phyloP scores from a whole-genome alignment of 2,113 vertebrate genomes.

The Bubo scandiacus region DNA sequence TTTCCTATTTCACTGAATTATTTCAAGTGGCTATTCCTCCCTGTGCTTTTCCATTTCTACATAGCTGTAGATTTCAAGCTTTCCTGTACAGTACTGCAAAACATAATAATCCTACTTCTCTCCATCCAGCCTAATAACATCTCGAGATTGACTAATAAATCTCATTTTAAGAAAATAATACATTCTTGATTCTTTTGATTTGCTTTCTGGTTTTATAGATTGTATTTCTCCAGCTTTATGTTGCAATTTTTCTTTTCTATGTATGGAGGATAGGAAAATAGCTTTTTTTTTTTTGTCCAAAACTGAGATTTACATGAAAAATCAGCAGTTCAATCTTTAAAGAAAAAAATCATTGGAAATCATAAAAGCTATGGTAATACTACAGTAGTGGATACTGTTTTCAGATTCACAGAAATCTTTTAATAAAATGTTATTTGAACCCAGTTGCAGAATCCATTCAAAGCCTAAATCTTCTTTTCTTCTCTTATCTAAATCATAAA shows the following conservation, averaged over 20 bases:
- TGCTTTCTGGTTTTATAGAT: background rate
- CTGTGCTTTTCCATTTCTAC: slow-evolving; percentile 10
- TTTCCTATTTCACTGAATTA: background rate
- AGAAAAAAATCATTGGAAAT: background rate
- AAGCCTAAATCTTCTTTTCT: background rate
- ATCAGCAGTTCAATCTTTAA: background rate
- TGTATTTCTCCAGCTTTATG: background rate
- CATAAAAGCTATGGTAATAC: background rate
- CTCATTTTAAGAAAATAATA: background rate
- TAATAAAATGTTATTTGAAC: background rate
- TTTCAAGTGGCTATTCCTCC: background rate
- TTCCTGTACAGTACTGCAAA: background rate
- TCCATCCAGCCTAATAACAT: background rate
- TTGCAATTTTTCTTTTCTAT: background rate
- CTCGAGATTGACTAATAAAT: slow-evolving; percentile 43
- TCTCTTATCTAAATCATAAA: background rate
- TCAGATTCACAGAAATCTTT: background rate
- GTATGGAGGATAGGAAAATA: background rate
- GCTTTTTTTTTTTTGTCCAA: background rate
- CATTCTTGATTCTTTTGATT: slow-evolving; percentile 15
- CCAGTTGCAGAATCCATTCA: background rate
- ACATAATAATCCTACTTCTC: background rate
- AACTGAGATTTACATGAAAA: background rate
- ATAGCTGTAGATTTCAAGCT: slow-evolving; percentile 26
- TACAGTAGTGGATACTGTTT: background rate